These are phyloP conservation scores for Xerus inauris DNA, from an alignment of 2,113 vertebrate genomes.

Conservation along the genomic window DNA sequence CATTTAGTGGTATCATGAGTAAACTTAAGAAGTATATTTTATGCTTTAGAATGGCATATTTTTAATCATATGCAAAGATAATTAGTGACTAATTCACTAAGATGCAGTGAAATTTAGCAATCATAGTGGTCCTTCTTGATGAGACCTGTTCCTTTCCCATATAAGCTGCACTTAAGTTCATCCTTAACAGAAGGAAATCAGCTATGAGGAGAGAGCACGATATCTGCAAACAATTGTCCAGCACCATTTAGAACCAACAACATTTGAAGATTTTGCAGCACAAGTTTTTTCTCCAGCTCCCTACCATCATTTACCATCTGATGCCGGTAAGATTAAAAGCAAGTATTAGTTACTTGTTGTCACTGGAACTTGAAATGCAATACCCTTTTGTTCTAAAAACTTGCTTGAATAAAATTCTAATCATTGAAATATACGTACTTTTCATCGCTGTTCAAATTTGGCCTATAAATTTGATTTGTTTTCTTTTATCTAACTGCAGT, in stretches of 20 bases:
- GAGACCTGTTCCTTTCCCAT: constrained; percentile 40
- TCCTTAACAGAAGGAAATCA: constrained; percentile 92
- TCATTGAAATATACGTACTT: constrained; percentile 55
- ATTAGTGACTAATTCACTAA: background rate
- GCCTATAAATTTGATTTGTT: constrained; percentile 62
- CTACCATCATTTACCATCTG: constrained; percentile 93
- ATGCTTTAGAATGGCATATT: constrained; percentile 33
- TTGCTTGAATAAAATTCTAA: constrained; percentile 48
- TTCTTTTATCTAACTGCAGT: constrained; percentile 56
- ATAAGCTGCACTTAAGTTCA: constrained; percentile 65
- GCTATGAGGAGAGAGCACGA: constrained; percentile 97
- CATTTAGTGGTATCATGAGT: constrained; percentile 3
- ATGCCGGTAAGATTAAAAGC: constrained; percentile 90
- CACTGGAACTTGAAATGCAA: constrained; percentile 85
- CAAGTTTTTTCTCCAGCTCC: constrained; percentile 98
- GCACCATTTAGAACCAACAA: constrained; percentile 96
- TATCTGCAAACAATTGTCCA: constrained; percentile 97
- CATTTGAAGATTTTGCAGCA: constrained; percentile 98
- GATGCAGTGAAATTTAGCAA: constrained; percentile 24
- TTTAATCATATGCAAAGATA: constrained; percentile 41
- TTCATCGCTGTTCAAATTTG: constrained; percentile 59
- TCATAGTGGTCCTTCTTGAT: background rate
- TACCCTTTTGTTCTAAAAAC: constrained; percentile 85
- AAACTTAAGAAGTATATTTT: constrained; percentile 64
- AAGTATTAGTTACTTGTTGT: constrained; percentile 60